Percentiles rank a stretch among this genome's conserved stretches.
These are phyloP conservation scores for Diuraphis noxia DNA, from an alignment of 1,140 invertebrate genomes.

Conservation along the genomic window DNA sequence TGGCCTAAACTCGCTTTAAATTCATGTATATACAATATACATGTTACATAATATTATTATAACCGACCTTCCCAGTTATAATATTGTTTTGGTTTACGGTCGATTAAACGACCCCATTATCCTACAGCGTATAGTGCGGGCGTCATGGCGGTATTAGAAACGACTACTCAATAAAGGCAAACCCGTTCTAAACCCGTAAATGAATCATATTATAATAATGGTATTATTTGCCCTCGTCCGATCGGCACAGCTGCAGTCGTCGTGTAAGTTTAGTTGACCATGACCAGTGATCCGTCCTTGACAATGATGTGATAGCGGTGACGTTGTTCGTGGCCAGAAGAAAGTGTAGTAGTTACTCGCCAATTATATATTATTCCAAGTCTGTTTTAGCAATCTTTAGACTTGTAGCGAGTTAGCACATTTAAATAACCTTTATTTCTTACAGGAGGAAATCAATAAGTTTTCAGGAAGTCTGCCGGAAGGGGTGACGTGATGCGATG, in stretches of 20 bases:
- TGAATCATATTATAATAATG: background rate
- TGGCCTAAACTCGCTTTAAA: background rate
- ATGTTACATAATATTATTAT: background rate
- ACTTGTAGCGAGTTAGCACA: background rate
- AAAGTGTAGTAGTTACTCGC: fast-evolving
- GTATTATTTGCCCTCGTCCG: no score
- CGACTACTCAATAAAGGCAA: background rate
- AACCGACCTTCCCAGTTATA: background rate
- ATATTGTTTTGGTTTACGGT: background rate
- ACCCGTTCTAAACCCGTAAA: background rate
- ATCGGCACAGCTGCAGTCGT: background rate
- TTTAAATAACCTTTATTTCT: background rate
- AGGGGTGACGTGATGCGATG: no score
- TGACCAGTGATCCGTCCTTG: background rate
- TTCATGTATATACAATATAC: no score
- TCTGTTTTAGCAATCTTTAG: background rate
- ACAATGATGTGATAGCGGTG: background rate
- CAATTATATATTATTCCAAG: background rate
- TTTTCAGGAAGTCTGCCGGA: background rate
- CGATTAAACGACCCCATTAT: background rate
- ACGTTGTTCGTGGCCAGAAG: background rate
- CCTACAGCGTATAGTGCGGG: background rate
- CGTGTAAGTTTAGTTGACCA: background rate
- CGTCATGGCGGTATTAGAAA: background rate
- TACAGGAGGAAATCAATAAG: background rate